These are phyloP conservation scores for Haemorhous mexicanus DNA, from an alignment of 2,113 vertebrate species.

Conservation along the genomic window DNA sequence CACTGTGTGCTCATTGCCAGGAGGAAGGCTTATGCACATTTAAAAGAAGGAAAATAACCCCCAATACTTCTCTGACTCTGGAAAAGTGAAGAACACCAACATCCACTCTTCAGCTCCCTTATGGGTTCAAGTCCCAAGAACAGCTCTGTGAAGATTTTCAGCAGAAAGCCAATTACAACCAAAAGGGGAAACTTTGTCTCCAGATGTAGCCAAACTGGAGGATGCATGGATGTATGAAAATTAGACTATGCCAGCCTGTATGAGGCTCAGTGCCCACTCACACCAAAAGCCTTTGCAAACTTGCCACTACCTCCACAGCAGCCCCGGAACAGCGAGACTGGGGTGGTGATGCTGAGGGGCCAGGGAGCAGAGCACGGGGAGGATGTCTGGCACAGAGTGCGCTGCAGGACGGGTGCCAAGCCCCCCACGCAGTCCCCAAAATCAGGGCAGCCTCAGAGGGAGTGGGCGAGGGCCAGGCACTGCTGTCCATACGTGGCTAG, in stretches of 20 bases:
- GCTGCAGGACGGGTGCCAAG: fast-evolving
- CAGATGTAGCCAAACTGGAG: neutral
- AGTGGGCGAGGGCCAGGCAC: fast-evolving
- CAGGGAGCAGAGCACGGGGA: fast-evolving
- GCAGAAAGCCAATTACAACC: neutral
- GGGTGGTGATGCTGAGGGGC: neutral
- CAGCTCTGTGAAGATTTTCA: neutral
- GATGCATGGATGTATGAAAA: neutral
- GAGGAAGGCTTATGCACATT: neutral
- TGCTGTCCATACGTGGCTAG: fast-evolving
- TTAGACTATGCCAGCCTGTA: neutral
- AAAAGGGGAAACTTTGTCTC: neutral
- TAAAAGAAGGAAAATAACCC: neutral
- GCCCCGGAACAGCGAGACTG: fast-evolving
- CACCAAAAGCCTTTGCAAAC: neutral
- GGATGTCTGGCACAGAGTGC: fast-evolving
- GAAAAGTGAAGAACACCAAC: neutral
- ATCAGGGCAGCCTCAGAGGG: neutral
- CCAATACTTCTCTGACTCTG: neutral
- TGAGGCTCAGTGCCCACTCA: neutral
- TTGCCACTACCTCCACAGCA: neutral
- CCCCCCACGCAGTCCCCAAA: fast-evolving
- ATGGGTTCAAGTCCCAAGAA: neutral
- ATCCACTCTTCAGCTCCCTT: fast-evolving
- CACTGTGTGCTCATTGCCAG: too few species aligned